These are phyloP conservation scores for Platyrinchus mystaceus DNA, from an alignment of 2,797 vertebrate genomes.

Conservation along the genomic window DNA sequence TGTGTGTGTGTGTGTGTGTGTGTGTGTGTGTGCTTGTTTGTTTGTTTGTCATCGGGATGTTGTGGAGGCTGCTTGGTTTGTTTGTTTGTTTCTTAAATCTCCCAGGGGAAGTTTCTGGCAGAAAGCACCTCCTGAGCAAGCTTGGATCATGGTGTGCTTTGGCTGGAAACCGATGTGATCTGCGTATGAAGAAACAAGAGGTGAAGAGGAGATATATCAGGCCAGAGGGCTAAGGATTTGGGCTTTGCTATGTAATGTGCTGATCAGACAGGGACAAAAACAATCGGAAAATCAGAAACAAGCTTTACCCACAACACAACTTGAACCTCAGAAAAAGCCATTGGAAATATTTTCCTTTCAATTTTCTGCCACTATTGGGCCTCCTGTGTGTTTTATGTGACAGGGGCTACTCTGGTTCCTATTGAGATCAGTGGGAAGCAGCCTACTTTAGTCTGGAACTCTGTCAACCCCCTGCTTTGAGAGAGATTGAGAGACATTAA, in stretches of 20 bases:
- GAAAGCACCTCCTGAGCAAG: constrained; percentile 24
- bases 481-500: neutral
- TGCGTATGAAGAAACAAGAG: constrained; percentile 24
- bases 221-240: constrained; percentile 20
- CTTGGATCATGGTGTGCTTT: constrained; percentile 8
- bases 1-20: neutral
- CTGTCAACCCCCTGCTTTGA: neutral
- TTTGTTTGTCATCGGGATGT: constrained; percentile 18
- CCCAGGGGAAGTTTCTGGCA: constrained; percentile 54
- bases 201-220: constrained; percentile 23
- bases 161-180: constrained; percentile 10
- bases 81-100: constrained; percentile 63
- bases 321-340: neutral
- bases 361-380: neutral
- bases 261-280: constrained; percentile 27
- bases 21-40: neutral
- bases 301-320: neutral
- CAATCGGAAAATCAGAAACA: neutral
- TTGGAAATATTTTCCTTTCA: neutral
- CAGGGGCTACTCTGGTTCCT: neutral
- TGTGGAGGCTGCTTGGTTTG: constrained; percentile 27
- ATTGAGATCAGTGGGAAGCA: neutral
- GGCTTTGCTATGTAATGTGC: neutral
- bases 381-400: neutral
- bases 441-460: neutral